Base-by-base conservation (phyloP, 1,140 invertebrate genomes). In the Cydia pomonella region DNA sequence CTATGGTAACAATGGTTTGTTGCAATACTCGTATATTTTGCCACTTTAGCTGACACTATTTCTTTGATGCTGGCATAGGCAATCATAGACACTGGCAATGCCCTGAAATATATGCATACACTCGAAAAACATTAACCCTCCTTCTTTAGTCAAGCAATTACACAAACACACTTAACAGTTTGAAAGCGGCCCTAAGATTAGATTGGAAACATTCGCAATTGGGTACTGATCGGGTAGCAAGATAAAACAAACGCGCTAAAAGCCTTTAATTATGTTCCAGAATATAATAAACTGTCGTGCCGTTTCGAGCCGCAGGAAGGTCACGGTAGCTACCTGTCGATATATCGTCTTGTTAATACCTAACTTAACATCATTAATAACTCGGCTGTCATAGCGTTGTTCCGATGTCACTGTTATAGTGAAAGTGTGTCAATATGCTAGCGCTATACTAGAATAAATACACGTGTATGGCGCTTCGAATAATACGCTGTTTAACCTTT, bases 181-280 rank as follows among this genome's bases (percentile, higher is more conserved):
- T 59, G 53, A 59, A 59, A 59, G 21, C 53, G 53, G 18, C 1
- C 18, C 21, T 59, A 59, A 59, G 53, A 59, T 59, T 59, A 23
- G 18, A 12, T 59, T 59, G 10, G 53, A 59, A 59, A 59, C 53
- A 59, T 59, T 59, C 53, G 18, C 18, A 59, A 59, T 59, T 59
- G 18, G 10, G 21, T 10, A 12, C 21, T 59, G 53, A 59, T 59
- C 53, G 53, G 53, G 21, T 59, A 4, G 53, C 53, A 4, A 59
- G 53, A 59, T 59, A 59, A 59, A 21, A 59, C 53, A 23, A 59
- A 59, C 53, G 53, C n/a, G 53, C 53, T 23, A 59, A 59, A 59
- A 59, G 53, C 53, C n/a, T 59, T 59, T 59, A 53, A 59, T 59
- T 59, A 59, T 59, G 53, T 59, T 10, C 21, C 21, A 9, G 53